These are phyloP conservation scores for Venturia canescens DNA, from an alignment of 1,140 invertebrate genomes.

Conservation along the genomic window DNA sequence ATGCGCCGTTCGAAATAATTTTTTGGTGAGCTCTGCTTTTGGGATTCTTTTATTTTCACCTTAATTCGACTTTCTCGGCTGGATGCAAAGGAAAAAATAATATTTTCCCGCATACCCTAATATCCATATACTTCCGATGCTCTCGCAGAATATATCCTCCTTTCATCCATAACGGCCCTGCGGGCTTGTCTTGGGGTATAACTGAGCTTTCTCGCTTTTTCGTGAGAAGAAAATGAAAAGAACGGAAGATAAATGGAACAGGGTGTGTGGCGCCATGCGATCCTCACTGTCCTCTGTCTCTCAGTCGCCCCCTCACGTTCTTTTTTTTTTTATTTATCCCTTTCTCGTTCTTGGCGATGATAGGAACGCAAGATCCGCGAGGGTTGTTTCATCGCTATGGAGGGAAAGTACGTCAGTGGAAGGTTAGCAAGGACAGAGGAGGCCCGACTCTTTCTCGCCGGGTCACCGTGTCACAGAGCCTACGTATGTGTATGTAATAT, in stretches of 20 bases:
- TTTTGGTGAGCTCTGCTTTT: no score
- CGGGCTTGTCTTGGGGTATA: background rate
- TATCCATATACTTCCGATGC: no score
- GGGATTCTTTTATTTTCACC: no score
- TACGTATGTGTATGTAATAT: background rate
- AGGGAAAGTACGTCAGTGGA: background rate
- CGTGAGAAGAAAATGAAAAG: conserved; percentile 74
- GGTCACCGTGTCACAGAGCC: conserved; percentile 60
- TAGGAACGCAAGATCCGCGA: conserved; percentile 48
- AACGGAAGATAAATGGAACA: conserved; percentile 76
- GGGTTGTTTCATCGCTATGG: conserved; percentile 12
- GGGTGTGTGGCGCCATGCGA: conserved; percentile 53
- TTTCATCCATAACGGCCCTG: background rate
- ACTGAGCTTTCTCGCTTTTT: conserved; percentile 46
- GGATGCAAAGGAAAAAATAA: no score
- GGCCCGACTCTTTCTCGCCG: conserved; percentile 14
- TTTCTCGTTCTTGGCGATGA: conserved; percentile 52
- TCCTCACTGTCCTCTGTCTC: conserved; percentile 54
- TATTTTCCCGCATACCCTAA: no score
- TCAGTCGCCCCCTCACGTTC: conserved; percentile 24
- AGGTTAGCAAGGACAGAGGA: conserved; percentile 21
- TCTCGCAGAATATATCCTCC: background rate
- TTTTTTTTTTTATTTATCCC: conserved; percentile 1
- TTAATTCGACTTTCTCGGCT: no score
- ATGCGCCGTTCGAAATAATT: no score